Evolutionary conservation across 2,888 invertebrate species (phyloP).

Genomic region (Margaritifera margaritifera): DNA sequence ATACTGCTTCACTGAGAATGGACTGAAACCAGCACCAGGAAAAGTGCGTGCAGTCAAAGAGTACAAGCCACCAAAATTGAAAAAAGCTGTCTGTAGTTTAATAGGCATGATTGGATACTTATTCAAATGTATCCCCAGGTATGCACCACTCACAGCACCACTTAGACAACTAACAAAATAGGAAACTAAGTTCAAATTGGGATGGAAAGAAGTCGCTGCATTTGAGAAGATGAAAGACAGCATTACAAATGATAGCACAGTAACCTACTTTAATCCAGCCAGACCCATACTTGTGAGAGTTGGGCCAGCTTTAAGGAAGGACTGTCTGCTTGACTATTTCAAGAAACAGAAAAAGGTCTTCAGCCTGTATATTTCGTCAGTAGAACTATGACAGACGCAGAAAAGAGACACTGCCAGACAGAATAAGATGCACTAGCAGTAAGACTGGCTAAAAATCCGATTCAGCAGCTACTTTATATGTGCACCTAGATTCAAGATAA

Average conservation of each 20-base stretch:
- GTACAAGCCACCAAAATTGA: slow-evolving; percentile 9
- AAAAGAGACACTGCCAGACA: too few species aligned
- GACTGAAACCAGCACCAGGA: slow-evolving; percentile 12
- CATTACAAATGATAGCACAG: slow-evolving; percentile 10
- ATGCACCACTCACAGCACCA: too few species aligned
- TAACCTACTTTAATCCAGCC: slow-evolving; percentile 16
- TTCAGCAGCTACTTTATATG: slow-evolving; percentile 15
- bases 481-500: slow-evolving; percentile 21
- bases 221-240: slow-evolving; percentile 15
- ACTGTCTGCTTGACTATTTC: slow-evolving; percentile 8
- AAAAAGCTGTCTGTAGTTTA: slow-evolving; percentile 15
- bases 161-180: too few species aligned
- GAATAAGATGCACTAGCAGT: slow-evolving; percentile 13
- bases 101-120: slow-evolving; percentile 15
- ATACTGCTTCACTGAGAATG: slow-evolving; percentile 14
- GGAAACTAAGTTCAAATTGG: slow-evolving; percentile 13
- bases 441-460: slow-evolving; percentile 6
- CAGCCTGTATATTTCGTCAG: slow-evolving; percentile 18
- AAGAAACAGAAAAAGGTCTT: slow-evolving; percentile 11
- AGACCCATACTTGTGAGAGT: slow-evolving; percentile 15
- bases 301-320: slow-evolving; percentile 14
- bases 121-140: slow-evolving; percentile 17
- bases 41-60: slow-evolving; percentile 18
- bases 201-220: slow-evolving; percentile 9
- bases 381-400: slow-evolving; percentile 19